Evolutionary conservation across 2,113 vertebrate genomes (phyloP).

Genomic region (Natator depressus): DNA sequence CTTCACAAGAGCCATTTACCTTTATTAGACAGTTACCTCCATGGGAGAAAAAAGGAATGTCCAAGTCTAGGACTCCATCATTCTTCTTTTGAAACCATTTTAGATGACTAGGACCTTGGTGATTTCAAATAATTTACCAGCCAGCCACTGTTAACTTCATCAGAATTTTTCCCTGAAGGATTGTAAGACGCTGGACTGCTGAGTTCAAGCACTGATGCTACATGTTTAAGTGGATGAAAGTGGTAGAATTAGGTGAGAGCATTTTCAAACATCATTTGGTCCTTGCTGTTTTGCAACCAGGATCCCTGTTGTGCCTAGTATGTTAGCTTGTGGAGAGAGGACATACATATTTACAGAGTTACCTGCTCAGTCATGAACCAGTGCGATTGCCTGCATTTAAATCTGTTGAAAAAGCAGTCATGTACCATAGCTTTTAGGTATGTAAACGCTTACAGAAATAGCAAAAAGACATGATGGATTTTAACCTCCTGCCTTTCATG

Average conservation of each 20-base stretch:
- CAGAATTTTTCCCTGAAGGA: conserved; percentile 75
- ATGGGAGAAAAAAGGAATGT: conserved; percentile 1
- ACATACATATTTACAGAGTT: conserved; percentile 52
- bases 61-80: conserved; percentile 29
- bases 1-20: conserved; percentile 38
- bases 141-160: conserved; percentile 71
- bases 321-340: conserved; percentile 44
- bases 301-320: conserved; percentile 75
- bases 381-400: conserved; percentile 26
- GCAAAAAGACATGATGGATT: conserved; percentile 8
- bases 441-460: conserved; percentile 10
- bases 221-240: conserved; percentile 84
- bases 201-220: conserved; percentile 64
- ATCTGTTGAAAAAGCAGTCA: conserved; percentile 1
- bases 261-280: conserved; percentile 83
- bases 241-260: conserved; percentile 82
- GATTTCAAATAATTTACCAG: conserved; percentile 64
- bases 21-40: conserved; percentile 38
- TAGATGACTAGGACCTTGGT: conserved; percentile 76
- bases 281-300: conserved; percentile 74
- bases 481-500: conserved; percentile 21
- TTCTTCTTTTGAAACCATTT: conserved; percentile 77
- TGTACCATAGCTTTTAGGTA: not conserved
- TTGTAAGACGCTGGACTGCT: conserved; percentile 68
- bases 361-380: conserved; percentile 46